Conservation (phyloP, 2,888 invertebrate species). For the Ormyrus rosae region DNA sequence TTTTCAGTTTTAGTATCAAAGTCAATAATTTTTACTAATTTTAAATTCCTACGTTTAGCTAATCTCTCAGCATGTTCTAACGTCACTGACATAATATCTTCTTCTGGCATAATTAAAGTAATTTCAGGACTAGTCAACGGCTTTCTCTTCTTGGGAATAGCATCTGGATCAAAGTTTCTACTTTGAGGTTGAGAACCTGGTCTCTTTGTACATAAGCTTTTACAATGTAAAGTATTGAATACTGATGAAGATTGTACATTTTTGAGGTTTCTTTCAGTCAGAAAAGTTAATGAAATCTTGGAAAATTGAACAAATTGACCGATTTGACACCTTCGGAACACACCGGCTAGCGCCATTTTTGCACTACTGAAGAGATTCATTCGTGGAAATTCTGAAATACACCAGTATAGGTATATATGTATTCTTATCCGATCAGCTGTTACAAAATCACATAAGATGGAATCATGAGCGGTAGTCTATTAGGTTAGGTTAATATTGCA, state of each 20-base stretch:
- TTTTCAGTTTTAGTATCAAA: conserved; percentile 82
- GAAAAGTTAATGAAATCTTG: conserved; percentile 5
- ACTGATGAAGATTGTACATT: not conserved
- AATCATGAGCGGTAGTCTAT: not conserved
- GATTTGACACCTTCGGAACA: not conserved
- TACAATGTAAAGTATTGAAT: not conserved
- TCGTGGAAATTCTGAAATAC: too few relatives aligned
- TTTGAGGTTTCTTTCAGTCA: conserved; percentile 19
- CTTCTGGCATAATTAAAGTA: conserved; percentile 80
- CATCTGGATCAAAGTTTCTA: too few relatives aligned
- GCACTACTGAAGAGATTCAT: not conserved
- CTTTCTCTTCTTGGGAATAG: conserved; percentile 58
- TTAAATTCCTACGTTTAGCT: conserved; percentile 82
- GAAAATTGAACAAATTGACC: conserved; percentile 4
- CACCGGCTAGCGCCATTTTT: conserved; percentile 39
- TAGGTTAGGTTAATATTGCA: too few relatives aligned
- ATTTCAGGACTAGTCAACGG: conserved; percentile 74
- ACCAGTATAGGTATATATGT: too few relatives aligned
- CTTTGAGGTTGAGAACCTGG: too few relatives aligned
- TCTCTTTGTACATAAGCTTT: not conserved
- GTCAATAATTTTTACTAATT: conserved; percentile 83
- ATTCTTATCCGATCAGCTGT: too few relatives aligned
- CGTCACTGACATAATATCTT: conserved; percentile 79
- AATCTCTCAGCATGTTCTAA: conserved; percentile 84
- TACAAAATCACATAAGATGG: conserved; percentile 20